A percentile compares a stretch with the other conserved stretches of the same genome.
Evolutionary conservation across 2,113 vertebrate genomes (phyloP).

Genomic region (Myodes glareolus): DNA sequence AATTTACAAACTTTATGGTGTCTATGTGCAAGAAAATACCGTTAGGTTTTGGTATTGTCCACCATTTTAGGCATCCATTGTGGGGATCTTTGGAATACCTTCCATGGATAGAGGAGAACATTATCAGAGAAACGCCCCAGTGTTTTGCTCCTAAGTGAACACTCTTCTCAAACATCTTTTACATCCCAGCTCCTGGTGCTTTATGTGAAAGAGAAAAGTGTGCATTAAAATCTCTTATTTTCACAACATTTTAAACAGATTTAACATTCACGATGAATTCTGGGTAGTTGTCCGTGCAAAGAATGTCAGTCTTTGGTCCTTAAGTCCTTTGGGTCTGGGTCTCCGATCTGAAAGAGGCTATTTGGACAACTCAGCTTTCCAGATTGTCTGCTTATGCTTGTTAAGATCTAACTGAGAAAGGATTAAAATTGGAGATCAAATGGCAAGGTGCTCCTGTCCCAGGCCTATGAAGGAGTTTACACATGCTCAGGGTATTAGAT

Average conservation of each 20-base stretch:
- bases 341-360: slow-evolving; percentile 13
- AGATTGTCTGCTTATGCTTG: slow-evolving; percentile 42
- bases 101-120: neutral
- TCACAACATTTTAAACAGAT: slow-evolving; percentile 14
- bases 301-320: neutral
- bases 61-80: neutral
- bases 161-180: neutral
- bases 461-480: slow-evolving; percentile 41
- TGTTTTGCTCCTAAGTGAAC: neutral
- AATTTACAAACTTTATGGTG: neutral
- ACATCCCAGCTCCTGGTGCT: neutral
- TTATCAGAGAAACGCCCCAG: neutral
- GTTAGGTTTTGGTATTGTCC: neutral
- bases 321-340: slow-evolving; percentile 28
- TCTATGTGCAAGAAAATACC: neutral
- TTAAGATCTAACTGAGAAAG: slow-evolving; percentile 60
- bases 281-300: neutral
- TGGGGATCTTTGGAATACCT: neutral
- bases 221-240: slow-evolving; percentile 39
- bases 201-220: slow-evolving; percentile 15
- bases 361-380: neutral
- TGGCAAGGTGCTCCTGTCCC: slow-evolving; percentile 36
- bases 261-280: slow-evolving; percentile 34
- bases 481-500: slow-evolving; percentile 21
- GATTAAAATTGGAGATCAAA: slow-evolving; percentile 38